Conservation (phyloP, 2,888 invertebrate species). For the Dendrolimus houi region DNA sequence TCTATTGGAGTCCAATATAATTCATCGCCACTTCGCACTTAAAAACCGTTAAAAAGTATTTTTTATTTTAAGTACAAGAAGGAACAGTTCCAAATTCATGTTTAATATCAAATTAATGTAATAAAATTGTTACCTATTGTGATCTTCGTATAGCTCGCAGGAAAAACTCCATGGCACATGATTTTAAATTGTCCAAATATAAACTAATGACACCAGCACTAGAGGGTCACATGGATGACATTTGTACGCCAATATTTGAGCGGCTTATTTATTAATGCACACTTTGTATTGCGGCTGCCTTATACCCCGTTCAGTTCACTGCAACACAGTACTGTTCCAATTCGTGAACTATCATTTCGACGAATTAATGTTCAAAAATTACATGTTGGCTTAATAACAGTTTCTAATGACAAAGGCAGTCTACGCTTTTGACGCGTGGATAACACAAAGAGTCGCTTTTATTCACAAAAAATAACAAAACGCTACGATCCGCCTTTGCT, state of each 20-base stretch:
- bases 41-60: too few species aligned
- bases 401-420: slow-evolving; percentile 40
- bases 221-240: slow-evolving; percentile 39
- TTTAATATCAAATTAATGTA: background rate
- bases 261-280: slow-evolving; percentile 28
- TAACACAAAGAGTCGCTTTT: slow-evolving; percentile 45
- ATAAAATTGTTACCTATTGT: slow-evolving; percentile 28
- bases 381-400: slow-evolving; percentile 34
- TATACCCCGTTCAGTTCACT: slow-evolving; percentile 34
- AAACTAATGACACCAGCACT: slow-evolving; percentile 48
- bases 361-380: slow-evolving; percentile 40
- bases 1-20: too few species aligned
- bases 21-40: too few species aligned
- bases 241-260: slow-evolving; percentile 24
- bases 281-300: slow-evolving; percentile 23
- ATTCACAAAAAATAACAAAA: slow-evolving; percentile 67
- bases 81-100: too few species aligned
- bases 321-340: slow-evolving; percentile 36
- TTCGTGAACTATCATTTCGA: slow-evolving; percentile 30
- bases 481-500: slow-evolving; percentile 56
- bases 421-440: slow-evolving; percentile 40
- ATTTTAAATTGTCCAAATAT: slow-evolving; percentile 35
- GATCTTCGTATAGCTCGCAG: slow-evolving; percentile 18
- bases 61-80: too few species aligned
- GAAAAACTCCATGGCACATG: slow-evolving; percentile 48